Base-by-base conservation (phyloP, 92 coral and sea anemone genomes). In the Bergia sp. region DNA sequence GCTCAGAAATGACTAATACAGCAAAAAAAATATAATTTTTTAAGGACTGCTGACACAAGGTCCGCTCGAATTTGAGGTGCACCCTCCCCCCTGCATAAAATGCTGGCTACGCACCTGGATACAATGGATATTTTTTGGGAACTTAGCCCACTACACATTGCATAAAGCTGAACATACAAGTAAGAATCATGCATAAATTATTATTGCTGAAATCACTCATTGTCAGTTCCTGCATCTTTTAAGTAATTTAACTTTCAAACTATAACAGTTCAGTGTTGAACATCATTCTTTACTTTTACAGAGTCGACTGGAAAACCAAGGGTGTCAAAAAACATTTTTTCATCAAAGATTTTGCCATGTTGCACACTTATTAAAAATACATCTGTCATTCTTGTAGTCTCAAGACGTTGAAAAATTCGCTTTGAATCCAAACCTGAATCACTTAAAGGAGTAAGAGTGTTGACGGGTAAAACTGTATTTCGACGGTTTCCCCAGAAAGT, bases 401-500 rank as follows among this genome's bases (percentile, higher is more conserved):
- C 98, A 29, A 95, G 77, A 74, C 93, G 76, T 82, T 95, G 98
- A 88, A 95, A 95, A 49, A 91, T 64, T 76, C 90, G 88, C 80
- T 92, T 95, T 21, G 89, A 16, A 80, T 89, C 92, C 69, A 93
- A 76, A 29, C 96, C 98, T 38, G 93, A 86, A 80, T 95, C 98
- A 58, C 91, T 90, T 49, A 93, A 53, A 15, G 98, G 98, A 7
- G 90, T 82, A 0, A 95, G 37, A 37, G 71, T 44, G 7, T 90
- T 37, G 2, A 90, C 37, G 12, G 93, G 94, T 20, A 95, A 61
- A 18, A 85, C 86, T 41, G 66, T 61, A 76, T 92, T 91, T 69
- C 92, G 88, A 15, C 98, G 95, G 77, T 93, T 95, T 36, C 98
- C 98, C 98, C 98, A 95, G 88, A 95, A 95, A 1, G 96, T 90